Base-by-base conservation (phyloP, 1,140 invertebrate genomes). In the Eufriesea mexicana region DNA sequence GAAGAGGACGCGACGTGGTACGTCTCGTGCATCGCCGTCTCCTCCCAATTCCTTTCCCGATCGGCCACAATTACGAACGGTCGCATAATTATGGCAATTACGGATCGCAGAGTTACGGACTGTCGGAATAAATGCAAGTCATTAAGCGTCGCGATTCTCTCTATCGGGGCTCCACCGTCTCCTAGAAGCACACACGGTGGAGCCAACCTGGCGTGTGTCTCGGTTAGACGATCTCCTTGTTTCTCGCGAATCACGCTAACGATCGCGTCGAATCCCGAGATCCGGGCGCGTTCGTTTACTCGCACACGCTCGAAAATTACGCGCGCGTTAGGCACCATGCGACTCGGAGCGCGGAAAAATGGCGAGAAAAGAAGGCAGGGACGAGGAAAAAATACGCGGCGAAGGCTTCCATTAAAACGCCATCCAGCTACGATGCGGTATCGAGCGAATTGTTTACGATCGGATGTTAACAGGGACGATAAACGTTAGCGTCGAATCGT, bases 41-140 rank as follows among this genome's bases (percentile, higher is more conserved):
- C 83, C 79, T 73, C 68, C 64, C 49, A 23, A 59, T 76, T 28
- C 54, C 57, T 49, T 75, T 75, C 61, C 35, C 83, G 82, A 78
- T 88, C 86, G 51, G 42, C 54, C 55, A 49, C 86, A 72, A 87
- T 87, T 88, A 83, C 61, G 64, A 61, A 51, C 79, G 71, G 72
- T 89, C 83, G 81, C 81, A 70, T 89, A 82, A 89, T 89, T 87
- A 85, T 79, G 68, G 88, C 86, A 89, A 89, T 89, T 89, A 89
- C 72, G 75, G 72, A 79, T 89, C 57, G 75, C 82, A 54, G 79
- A 89, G 74, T 89, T 83, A 85, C 67, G 74, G 45, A n/a, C 45
- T 67, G 84, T 62, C 70, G 84, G 74, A 84, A 89, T 89, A 89
- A 84, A 83, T 62, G 81, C 78, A 68, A 84, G 70, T 35, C 78